phyloP scores from a whole-genome alignment of 2,797 vertebrate species.

The Acrocephalus scirpaceus region DNA sequence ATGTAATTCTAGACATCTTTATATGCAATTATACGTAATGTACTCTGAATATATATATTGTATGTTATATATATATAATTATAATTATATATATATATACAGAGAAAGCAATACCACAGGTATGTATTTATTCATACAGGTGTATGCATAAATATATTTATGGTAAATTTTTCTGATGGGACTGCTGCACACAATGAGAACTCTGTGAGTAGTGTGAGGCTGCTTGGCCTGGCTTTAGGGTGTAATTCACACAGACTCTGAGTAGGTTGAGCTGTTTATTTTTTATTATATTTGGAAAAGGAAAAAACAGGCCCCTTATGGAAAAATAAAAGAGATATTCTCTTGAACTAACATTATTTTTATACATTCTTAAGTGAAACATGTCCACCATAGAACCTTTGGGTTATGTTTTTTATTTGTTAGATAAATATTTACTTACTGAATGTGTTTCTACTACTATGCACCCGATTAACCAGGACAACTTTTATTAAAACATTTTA shows the following conservation, averaged over 20 bases:
- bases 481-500: background rate
- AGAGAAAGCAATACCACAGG: background rate
- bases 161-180: background rate
- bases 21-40: slow-evolving; percentile 51
- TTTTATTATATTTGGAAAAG: background rate
- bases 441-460: background rate
- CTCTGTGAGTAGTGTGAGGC: background rate
- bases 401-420: background rate
- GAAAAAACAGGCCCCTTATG: background rate
- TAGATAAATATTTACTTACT: background rate
- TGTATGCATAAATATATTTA: slow-evolving; percentile 39
- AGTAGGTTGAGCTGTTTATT: background rate
- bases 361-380: background rate
- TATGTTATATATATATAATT: background rate
- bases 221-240: background rate
- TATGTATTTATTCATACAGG: slow-evolving; percentile 47
- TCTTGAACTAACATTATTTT: background rate
- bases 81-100: background rate
- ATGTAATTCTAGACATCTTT: slow-evolving; percentile 49
- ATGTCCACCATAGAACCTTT: background rate
- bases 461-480: background rate
- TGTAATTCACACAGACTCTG: background rate
- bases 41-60: background rate
- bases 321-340: background rate
- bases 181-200: rapidly evolving